Evolutionary conservation across 2,888 invertebrate species (phyloP), one percentile per base, ranked within the genome.

Genomic region (Cephus spinipes): DNA sequence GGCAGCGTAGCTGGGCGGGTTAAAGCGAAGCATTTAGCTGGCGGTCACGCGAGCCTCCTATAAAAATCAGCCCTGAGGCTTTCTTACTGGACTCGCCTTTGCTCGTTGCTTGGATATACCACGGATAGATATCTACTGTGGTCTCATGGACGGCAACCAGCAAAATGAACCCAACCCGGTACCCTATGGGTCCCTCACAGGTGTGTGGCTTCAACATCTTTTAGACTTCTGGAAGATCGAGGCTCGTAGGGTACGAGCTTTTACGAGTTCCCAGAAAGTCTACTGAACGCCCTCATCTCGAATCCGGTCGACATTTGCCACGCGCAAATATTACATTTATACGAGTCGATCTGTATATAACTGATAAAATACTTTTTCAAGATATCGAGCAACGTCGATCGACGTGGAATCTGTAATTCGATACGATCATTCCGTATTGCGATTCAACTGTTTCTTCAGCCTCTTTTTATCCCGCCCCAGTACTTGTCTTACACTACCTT

Each of bases 31-130:
- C 89, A 86, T 89, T 89, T 89, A 89, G 85, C 84, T 82, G 84
- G 83, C 85, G 88, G 89, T 90, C 90, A 89, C 90, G 90, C 89
- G 85, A 89, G 85, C 87, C 84, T 78, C 78, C 87, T 83, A 87
- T 87, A 89, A 89, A 90, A 90, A 89, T 86, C 85, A 81, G 36
- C 79, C 83, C 84, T 77, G 79, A 76, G 81, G 81, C 77, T 76
- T 77, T 76, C 81, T 80, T 81, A 73, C 73, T 73, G 35, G 73
- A 68, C 76, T 69, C 34, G 33, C 76, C 40, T 55, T 55, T 9
- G 9, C 55, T 33, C 32, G 71, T 73, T 73, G 73, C 76, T 79
- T 80, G 80, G 82, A 33, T 71, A 71, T 71, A 71, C 32, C 77
- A 76, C 81, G 82, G 85, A 83, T 83, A 85, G 85, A 84, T 84